These are phyloP conservation scores for Cynopterus brachyotis DNA, from an alignment of 2,113 vertebrate genomes.

Conservation along the genomic window DNA sequence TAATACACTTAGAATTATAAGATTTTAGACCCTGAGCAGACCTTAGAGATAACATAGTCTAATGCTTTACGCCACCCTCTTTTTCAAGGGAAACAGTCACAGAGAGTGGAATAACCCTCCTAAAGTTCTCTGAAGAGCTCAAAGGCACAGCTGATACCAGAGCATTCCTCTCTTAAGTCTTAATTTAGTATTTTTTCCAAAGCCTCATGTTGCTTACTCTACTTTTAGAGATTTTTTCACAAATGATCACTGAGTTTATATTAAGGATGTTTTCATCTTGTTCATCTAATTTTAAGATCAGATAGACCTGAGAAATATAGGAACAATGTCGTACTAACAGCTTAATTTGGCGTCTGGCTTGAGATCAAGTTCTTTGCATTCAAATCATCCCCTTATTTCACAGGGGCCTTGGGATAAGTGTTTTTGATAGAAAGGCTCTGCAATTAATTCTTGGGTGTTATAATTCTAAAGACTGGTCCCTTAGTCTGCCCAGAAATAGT, in stretches of 20 bases:
- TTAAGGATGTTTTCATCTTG: conserved; percentile 5
- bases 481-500: not conserved
- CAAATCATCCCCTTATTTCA: not conserved
- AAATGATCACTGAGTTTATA: not conserved
- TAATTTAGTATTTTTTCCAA: not conserved
- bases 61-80: not conserved
- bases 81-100: not conserved
- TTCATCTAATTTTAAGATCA: conserved; percentile 8
- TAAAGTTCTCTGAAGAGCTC: not conserved
- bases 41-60: not conserved
- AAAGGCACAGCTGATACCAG: not conserved
- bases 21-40: not conserved
- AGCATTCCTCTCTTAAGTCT: not conserved
- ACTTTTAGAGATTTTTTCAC: not conserved
- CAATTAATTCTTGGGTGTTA: not conserved
- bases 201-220: not conserved
- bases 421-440: not conserved
- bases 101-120: not conserved
- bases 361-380: not conserved
- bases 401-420: not conserved
- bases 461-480: not conserved
- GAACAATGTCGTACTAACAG: not conserved
- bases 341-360: not conserved
- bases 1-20: not conserved
- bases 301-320: not conserved